phyloP scores from a whole-genome alignment of 2,888 invertebrate genomes.

The Chaetoderma sp. region DNA sequence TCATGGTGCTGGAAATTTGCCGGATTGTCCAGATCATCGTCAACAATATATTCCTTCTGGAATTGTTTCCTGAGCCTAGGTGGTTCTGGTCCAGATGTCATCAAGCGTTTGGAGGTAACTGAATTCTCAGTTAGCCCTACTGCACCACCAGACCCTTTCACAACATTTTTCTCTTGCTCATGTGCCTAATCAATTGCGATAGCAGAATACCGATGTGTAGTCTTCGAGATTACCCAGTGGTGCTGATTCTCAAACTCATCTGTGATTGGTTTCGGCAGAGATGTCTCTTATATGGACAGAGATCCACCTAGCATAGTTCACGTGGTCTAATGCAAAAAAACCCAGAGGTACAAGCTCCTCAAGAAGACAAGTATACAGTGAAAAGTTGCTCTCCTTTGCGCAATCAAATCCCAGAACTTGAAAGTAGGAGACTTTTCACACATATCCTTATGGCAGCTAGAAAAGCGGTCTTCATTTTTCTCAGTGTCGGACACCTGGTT shows the following conservation, averaged over 20 bases:
- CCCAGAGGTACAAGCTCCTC: too few species aligned
- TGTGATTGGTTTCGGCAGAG: background rate
- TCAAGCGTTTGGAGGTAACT: conserved; percentile 21
- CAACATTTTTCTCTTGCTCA: conserved; percentile 33
- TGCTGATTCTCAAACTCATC: background rate
- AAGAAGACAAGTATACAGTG: conserved; percentile 10
- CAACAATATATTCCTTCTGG: conserved; percentile 23
- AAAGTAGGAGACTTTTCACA: background rate
- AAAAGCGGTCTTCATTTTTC: background rate
- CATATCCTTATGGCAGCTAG: background rate
- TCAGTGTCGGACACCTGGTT: background rate
- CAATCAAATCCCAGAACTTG: background rate
- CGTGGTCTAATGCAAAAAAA: too few species aligned
- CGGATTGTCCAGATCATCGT: background rate
- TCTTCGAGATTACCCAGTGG: conserved; percentile 19
- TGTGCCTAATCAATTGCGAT: conserved; percentile 37
- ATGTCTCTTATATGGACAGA: conserved; percentile 25
- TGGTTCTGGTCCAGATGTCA: conserved; percentile 31
- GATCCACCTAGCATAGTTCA: too few species aligned
- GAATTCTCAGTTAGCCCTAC: conserved; percentile 35
- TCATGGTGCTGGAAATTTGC: conserved; percentile 28
- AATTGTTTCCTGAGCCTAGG: conserved; percentile 24
- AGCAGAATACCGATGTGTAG: conserved; percentile 16
- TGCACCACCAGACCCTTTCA: conserved; percentile 34
- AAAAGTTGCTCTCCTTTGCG: conserved; percentile 7